Base-by-base conservation (phyloP, 2,888 invertebrate species). In the Reticulitermes lucifugus region DNA sequence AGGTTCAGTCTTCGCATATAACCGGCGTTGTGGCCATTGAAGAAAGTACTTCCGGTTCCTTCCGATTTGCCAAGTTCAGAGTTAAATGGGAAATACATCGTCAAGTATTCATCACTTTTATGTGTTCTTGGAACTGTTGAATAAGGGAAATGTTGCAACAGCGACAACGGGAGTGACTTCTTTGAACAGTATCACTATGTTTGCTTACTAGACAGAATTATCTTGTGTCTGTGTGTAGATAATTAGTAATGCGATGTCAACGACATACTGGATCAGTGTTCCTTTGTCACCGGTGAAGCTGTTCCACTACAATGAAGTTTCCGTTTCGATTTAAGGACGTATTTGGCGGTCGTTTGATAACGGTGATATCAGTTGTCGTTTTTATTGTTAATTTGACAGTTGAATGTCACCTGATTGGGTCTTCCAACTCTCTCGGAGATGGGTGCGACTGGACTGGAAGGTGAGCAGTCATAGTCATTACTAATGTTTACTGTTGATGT, bases 381-480 rank as follows among this genome's bases (percentile, higher is more conserved):
- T 6, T 60, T 60, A 22, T 60, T 1, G 60, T 22, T 21, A 60
- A 60, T 60, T 22, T 7, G 60, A n/a, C 6, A 60, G 60, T 21
- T 21, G 21, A 60, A 12, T 60, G 60, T 6, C 60, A 18, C 18
- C 60, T 60, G 1, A 60, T 6, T 60, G 60, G 60, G 0, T 60
- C 60, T 21, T 1, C 60, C 21, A n/a, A 6, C n/a, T 60, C 60
- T 6, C 60, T 60, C 18, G 35, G 71, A 4, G 71, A 71, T 12
- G 71, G 71, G 25, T 71, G 71, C 35, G 71, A 71, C 71, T 71
- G 71, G 71, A 29, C 71, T 9, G 71, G 71, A 71, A 35, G 71
- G 71, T 71, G 25, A 71, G 71, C 10, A 10, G 46, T 46, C 7
- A 46, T 46, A 46, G 5, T 0, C 35, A 59, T 59, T 60, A n/a